Evolutionary conservation across 2,113 vertebrate genomes (phyloP), one percentile per base, ranked within the genome.

Genomic region (Prunella himalayana): DNA sequence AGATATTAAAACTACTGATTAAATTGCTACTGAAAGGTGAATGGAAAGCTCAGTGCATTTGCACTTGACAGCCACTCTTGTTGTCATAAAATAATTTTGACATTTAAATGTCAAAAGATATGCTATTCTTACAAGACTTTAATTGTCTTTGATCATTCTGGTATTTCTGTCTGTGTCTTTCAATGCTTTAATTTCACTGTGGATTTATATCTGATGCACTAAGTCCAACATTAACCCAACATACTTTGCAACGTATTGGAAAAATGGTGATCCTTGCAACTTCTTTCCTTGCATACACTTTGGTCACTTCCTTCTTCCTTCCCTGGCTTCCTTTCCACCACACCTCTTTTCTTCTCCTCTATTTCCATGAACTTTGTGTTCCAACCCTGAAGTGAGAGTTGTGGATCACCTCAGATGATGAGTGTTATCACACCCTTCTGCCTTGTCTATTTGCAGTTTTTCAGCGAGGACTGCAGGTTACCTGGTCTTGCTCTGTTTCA

Each of bases 21-120:
- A 77, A 88, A 87, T 81, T 86, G 5, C 27, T 41, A 4, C 37
- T 70, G 28, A 85, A 87, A 88, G 15, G 61, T 92, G 59, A 95
- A 80, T 22, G 15, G 63, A 88, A 92, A 80, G 15, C 87, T 91
- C 47, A 63, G 23, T 66, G 53, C 77, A 23, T 91, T 87, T 93
- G 42, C 35, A 54, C 50, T 92, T 94, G 85, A 80, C 85, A 94
- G 54, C 53, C 83, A 88, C 76, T 78, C 37, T 87, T 96, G 72
- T 87, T 95, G 88, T 86, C 53, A 71, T 89, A 73, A 96, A 96
- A 95, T 82, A 16, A 75, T 85, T 94, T 95, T 96, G 88, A 93
- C 91, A 92, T 94, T 93, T 91, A 92, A 90, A 88, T 95, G 85
- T 95, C 94, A 96, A 91, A 87, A 81, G 23, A 24, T 60, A 54